A percentile compares a stretch with the other conserved stretches of the same genome.
Evolutionary conservation across 2,797 vertebrate genomes (phyloP).

Genomic region (Notolabrus celidotus): DNA sequence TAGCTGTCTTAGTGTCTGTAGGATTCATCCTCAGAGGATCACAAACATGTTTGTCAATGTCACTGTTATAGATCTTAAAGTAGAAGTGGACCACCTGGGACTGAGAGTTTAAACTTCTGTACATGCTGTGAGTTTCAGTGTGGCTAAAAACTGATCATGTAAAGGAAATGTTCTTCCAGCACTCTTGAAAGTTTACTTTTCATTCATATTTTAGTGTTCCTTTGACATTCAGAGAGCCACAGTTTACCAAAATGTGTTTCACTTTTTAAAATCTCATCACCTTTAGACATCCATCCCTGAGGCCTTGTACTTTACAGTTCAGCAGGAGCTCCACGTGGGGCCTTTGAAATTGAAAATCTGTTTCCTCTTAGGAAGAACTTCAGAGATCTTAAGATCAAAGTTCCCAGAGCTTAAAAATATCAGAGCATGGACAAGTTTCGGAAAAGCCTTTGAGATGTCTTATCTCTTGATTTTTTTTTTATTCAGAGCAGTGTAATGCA

Average conservation of each 20-base stretch:
- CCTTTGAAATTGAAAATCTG: slow-evolving; percentile 70
- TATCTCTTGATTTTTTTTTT: slow-evolving; percentile 70
- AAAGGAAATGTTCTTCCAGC: neutral
- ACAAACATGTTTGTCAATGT: too few species aligned
- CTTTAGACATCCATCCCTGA: slow-evolving; percentile 19
- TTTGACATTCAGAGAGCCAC: neutral
- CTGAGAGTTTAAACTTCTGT: neutral
- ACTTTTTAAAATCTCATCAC: slow-evolving; percentile 15
- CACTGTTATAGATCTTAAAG: too few species aligned
- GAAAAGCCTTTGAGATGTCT: slow-evolving; percentile 66
- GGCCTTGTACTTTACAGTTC: slow-evolving; percentile 32
- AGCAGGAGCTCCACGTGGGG: slow-evolving; percentile 48
- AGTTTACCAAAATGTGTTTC: too few species aligned
- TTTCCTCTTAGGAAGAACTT: slow-evolving; percentile 70
- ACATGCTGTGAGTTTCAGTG: rapidly evolving
- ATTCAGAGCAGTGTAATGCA: slow-evolving; percentile 51
- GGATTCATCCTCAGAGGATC: too few species aligned
- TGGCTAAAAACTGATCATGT: neutral
- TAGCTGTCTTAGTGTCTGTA: too few species aligned
- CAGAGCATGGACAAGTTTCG: slow-evolving; percentile 32
- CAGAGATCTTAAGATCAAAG: slow-evolving; percentile 72
- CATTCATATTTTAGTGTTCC: neutral
- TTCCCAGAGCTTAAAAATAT: slow-evolving; percentile 70
- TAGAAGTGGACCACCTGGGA: too few species aligned
- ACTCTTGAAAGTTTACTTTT: neutral